Evolutionary conservation across 2,113 vertebrate species (phyloP).

Genomic region (Phalacrocorax carbo): DNA sequence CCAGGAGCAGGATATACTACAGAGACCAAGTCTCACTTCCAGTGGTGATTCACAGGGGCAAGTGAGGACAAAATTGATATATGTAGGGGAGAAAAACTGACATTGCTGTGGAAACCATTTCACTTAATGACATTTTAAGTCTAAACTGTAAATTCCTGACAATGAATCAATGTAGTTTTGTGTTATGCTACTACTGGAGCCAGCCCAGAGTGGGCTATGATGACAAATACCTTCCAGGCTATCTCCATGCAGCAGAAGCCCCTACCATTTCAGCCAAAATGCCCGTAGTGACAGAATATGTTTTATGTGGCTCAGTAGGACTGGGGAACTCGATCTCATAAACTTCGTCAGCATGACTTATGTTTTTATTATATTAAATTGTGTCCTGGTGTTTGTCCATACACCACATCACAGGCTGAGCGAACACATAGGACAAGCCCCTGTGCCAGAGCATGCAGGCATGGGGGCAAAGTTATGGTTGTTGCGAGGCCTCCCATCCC

Average conservation of each 20-base stretch:
- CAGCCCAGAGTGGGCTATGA: background rate
- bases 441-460: background rate
- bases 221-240: slow-evolving; percentile 2
- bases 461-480: slow-evolving; percentile 8
- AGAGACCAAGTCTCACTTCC: slow-evolving; percentile 16
- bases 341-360: background rate
- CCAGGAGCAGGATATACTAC: background rate
- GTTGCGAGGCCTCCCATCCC: background rate
- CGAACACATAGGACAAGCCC: background rate
- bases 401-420: background rate
- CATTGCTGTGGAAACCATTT: slow-evolving; percentile 44
- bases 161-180: slow-evolving; percentile 32
- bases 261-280: background rate
- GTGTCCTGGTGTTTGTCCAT: background rate
- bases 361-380: slow-evolving; percentile 16
- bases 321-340: slow-evolving; percentile 30
- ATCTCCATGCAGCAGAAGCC: slow-evolving; percentile 29
- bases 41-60: slow-evolving; percentile 35
- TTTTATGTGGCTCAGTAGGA: slow-evolving; percentile 7
- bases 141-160: slow-evolving; percentile 13
- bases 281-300: slow-evolving; percentile 11
- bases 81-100: slow-evolving; percentile 4
- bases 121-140: slow-evolving; percentile 23
- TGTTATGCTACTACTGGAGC: slow-evolving; percentile 6
- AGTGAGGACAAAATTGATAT: slow-evolving; percentile 52